Evolutionary conservation across 2,888 invertebrate genomes (phyloP), one percentile per base, ranked within the genome.

Genomic region (Amphipyra tragopoginis): DNA sequence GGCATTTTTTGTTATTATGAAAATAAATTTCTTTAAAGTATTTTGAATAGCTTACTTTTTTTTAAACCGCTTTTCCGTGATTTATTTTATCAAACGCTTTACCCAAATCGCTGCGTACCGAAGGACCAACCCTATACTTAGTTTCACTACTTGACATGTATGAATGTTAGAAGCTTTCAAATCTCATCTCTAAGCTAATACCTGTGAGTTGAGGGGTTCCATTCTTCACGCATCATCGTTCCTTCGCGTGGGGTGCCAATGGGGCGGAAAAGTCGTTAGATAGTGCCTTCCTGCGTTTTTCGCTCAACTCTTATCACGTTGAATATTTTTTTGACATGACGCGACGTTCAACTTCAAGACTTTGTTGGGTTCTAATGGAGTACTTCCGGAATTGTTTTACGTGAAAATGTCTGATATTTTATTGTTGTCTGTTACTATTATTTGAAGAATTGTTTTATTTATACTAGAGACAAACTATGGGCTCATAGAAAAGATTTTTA

Each of bases 141-240:
- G 45, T 47, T 44, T 47, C 26, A 39, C 15, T 13, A 36, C 47
- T 66, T 65, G 74, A 56, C 55, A 43, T 57, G 40, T 60, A 56
- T 65, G 45, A 63, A 59, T 66, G 62, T 68, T 64, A 68, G 57
- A 57, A 57, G 49, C 63, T 57, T 62, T 66, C 49, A 60, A 65
- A 75, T 65, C 65, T 57, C 65, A 61, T 77, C 55, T 66, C 65
- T 65, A 59, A 72, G 75, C 74, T 79, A 81, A 74, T 79, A 75
- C 70, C 74, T 72, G 62, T 15, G 36, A 57, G 53, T 58, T 67
- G 56, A 72, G 67, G 68, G 75, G 83, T 79, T 72, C 70, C 59
- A 80, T 79, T 83, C 80, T 81, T 82, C 79, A 85, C 85, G 80
- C 79, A 80, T 81, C 83, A 82, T 70, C 78, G 79, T 84, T 65